A percentile compares a stretch with the other conserved stretches of the same genome.
These are phyloP conservation scores for Isoperla grammatica DNA, from an alignment of 2,888 invertebrate species.

Conservation along the genomic window DNA sequence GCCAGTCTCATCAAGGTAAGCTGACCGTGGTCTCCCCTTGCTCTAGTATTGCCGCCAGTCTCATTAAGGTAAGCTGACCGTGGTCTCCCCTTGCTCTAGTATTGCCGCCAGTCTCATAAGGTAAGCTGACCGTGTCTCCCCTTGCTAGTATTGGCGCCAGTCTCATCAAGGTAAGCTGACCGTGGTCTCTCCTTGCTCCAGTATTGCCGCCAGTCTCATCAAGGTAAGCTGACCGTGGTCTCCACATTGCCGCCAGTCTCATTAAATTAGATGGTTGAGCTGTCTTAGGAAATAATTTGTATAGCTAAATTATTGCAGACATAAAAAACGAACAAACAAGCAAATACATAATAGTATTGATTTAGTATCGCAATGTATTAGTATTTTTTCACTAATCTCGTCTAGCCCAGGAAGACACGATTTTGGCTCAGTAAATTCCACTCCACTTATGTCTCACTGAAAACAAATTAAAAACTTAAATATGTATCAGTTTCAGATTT, in stretches of 20 bases:
- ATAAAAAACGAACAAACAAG: no score
- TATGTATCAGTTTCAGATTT: no score
- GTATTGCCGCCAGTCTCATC: slow-evolving; percentile 47
- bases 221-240: slow-evolving; percentile 77
- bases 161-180: slow-evolving; percentile 81
- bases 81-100: slow-evolving; percentile 42
- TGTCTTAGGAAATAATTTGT: no score
- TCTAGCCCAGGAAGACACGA: no score
- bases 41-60: background rate
- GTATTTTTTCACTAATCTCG: no score
- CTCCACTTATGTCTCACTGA: no score
- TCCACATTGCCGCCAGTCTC: background rate
- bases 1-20: slow-evolving; percentile 96
- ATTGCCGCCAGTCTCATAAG: slow-evolving; percentile 58
- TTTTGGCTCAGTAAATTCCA: no score
- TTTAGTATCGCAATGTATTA: no score
- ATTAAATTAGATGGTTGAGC: no score
- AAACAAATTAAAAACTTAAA: no score
- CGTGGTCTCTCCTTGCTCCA: slow-evolving; percentile 44
- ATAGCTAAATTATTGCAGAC: no score
- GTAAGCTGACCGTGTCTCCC: slow-evolving; percentile 60
- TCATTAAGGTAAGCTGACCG: slow-evolving; percentile 87
- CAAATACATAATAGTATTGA: no score
- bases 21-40: slow-evolving; percentile 46
- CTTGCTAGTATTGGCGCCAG: slow-evolving; percentile 41